Evolutionary conservation across 2,888 invertebrate species (phyloP), one percentile per base, ranked within the genome.

Genomic region (Meganola albula): DNA sequence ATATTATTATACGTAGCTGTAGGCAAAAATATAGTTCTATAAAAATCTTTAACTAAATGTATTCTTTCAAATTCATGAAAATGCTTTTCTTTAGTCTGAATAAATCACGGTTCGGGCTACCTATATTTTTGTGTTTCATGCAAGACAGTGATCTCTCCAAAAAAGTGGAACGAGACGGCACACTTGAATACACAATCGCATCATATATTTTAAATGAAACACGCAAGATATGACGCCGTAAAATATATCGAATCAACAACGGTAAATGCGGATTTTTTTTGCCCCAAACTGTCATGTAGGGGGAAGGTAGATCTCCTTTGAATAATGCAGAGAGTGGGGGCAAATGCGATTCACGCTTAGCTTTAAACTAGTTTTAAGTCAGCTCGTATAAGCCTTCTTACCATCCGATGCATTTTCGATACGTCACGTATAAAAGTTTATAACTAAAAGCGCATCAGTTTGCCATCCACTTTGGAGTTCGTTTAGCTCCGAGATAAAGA

Each of bases 391-490:
- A 75, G 71, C 67, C 68, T 65, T 65, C 69, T 67, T 66, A 66
- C 59, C 50, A 63, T 68, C 63, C 60, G 65, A 67, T 74, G 76
- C 74, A 74, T 73, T 71, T 65, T 65, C 72, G 60, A 74, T 73
- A 68, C 59, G 60, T 67, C 68, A 66, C 71, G 65, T 59, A 52
- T 57, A 53, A 60, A 68, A 72, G 63, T 74, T 72, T 61, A 50
- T 60, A 60, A 60, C 58, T 61, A 44, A 57, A 55, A 51, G 61
- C 57, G 59, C 61, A 59, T 59, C 53, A 52, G 48, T 35, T 42
- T 33, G 8, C 48, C 48, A 51, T 52, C 40, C 40, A 23, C 38
- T 55, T 48, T 40, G 32, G 32, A 54, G 33, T 51, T 40, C 30
- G 36, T 39, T 45, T 44, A 39, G 38, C 46, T 43, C 38, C n/a